phyloP scores from a whole-genome alignment of 2,113 vertebrate genomes.

The Ophiodon elongatus region DNA sequence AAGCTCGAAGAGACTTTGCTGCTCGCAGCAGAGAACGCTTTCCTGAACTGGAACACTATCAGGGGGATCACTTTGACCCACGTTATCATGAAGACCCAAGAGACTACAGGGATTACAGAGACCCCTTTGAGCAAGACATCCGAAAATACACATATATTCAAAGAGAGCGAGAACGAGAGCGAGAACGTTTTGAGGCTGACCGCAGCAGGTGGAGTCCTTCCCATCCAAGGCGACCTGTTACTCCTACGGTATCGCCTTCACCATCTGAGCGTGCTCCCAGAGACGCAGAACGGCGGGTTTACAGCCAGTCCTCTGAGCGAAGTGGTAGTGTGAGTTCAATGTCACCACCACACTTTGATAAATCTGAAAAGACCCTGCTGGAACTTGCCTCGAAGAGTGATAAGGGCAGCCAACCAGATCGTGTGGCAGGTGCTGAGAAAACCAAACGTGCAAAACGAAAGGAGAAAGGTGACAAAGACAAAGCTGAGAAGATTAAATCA shows the following conservation, averaged over 20 bases:
- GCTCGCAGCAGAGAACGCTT: conserved; percentile 94
- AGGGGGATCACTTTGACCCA: conserved; percentile 95
- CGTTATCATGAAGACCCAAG: conserved; percentile 96
- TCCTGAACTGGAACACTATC: conserved; percentile 95
- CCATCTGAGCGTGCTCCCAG: conserved; percentile 92
- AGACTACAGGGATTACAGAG: conserved; percentile 95
- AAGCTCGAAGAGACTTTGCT: conserved; percentile 93
- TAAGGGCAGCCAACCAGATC: conserved; percentile 86
- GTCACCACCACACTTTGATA: conserved; percentile 94
- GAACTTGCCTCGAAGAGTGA: conserved; percentile 90
- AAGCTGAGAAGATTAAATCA: conserved; percentile 88
- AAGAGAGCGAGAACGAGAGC: conserved; percentile 92
- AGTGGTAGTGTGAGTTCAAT: conserved; percentile 96
- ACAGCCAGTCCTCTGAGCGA: conserved; percentile 94
- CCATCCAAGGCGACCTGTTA: conserved; percentile 90
- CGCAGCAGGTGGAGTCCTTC: conserved; percentile 94
- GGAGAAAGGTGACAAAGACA: conserved; percentile 92
- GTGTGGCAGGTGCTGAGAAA: conserved; percentile 85
- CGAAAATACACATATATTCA: conserved; percentile 97
- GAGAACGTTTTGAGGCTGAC: conserved; percentile 94
- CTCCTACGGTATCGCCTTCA: conserved; percentile 90
- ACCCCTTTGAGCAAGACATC: conserved; percentile 97
- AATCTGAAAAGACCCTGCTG: conserved; percentile 88
- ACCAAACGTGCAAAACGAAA: conserved; percentile 92
- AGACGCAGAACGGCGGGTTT: conserved; percentile 93